Percentiles rank a stretch among this genome's conserved stretches.
These are phyloP conservation scores for Dimorphilus gyrociliatus DNA, from an alignment of 2,888 invertebrate genomes.

Conservation along the genomic window DNA sequence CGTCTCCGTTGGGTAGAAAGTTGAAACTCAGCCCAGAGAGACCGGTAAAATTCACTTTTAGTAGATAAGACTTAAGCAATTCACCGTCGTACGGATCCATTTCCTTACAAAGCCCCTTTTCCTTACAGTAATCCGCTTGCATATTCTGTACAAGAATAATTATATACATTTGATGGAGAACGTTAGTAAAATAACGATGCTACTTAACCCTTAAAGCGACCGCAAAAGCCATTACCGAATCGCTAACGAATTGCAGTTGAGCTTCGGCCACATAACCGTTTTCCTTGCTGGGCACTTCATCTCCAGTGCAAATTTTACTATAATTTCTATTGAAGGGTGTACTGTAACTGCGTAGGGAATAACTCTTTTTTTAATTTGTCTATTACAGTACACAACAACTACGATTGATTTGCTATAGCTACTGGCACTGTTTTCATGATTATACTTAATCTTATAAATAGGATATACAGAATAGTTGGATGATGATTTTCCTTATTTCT, in stretches of 20 bases:
- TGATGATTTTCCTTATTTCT: too few relatives aligned
- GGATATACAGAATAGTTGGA: too few relatives aligned
- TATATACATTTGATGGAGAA: neutral
- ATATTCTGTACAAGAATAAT: conserved; percentile 40
- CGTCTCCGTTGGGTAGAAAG: conserved; percentile 69
- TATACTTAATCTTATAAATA: too few relatives aligned
- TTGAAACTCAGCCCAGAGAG: conserved; percentile 72
- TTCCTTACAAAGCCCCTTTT: conserved; percentile 60
- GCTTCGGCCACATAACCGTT: conserved; percentile 55
- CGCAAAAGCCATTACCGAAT: conserved; percentile 86
- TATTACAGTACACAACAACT: too few relatives aligned
- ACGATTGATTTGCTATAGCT: too few relatives aligned
- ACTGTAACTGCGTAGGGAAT: conserved; percentile 53
- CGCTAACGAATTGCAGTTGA: conserved; percentile 86
- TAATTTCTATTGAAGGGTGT: conserved; percentile 30
- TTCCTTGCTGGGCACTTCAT: conserved; percentile 53
- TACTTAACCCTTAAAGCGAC: conserved; percentile 48
- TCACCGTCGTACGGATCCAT: conserved; percentile 81
- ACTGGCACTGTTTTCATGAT: too few relatives aligned
- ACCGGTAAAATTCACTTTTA: conserved; percentile 71
- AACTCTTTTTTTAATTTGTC: too few relatives aligned
- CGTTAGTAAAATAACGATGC: neutral
- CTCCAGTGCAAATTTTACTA: conserved; percentile 52
- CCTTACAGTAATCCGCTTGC: conserved; percentile 58
- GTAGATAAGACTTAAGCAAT: conserved; percentile 61